These are phyloP conservation scores for Psilopogon haemacephalus DNA, from an alignment of 2,113 vertebrate species.

Conservation along the genomic window DNA sequence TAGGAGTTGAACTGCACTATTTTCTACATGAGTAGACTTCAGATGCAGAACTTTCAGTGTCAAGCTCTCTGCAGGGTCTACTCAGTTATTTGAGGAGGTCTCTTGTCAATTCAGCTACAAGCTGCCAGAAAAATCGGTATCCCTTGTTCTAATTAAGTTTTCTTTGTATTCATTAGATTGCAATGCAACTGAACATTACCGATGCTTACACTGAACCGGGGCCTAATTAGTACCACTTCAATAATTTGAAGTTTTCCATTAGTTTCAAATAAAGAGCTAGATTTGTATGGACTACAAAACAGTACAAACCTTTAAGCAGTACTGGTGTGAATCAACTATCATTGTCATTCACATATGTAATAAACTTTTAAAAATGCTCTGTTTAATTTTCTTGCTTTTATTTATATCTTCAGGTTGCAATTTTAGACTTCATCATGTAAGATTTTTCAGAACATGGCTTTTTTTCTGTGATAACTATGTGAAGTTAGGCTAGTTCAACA, in stretches of 20 bases:
- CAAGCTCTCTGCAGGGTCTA: not conserved
- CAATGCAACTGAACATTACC: not conserved
- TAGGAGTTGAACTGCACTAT: not conserved
- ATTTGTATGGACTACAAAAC: not conserved
- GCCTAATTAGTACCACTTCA: not conserved
- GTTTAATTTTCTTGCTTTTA: not conserved
- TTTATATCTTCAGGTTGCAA: not conserved
- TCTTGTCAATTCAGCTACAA: not conserved
- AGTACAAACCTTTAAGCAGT: not conserved
- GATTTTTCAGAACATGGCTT: not conserved
- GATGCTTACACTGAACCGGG: not conserved
- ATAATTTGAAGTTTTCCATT: not conserved
- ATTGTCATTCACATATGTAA: not conserved
- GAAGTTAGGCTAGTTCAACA: not conserved
- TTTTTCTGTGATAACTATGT: not conserved
- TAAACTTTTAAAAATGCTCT: not conserved
- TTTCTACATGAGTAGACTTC: not conserved
- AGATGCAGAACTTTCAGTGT: not conserved
- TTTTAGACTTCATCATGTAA: not conserved
- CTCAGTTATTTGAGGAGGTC: not conserved
- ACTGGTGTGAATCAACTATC: not conserved
- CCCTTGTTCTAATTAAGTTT: not conserved
- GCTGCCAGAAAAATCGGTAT: not conserved
- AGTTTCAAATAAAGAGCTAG: not conserved
- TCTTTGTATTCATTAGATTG: not conserved